Conservation (phyloP, 2,888 invertebrate species). For the Andrena bucephala region DNA sequence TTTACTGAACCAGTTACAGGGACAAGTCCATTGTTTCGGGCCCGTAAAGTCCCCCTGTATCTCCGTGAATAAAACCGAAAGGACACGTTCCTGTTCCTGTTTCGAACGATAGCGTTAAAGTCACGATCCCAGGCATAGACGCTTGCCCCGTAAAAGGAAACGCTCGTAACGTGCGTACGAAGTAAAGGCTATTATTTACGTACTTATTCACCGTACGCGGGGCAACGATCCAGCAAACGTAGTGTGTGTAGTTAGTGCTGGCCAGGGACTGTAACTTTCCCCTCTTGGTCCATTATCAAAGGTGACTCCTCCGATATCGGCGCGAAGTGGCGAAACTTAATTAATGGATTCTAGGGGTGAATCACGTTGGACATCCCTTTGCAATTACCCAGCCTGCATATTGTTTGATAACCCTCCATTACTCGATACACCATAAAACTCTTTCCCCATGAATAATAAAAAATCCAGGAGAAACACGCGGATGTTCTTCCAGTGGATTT, state of each 20-base stretch:
- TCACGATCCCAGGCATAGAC: constrained; percentile 24
- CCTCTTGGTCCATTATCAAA: constrained; percentile 55
- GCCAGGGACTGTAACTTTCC: constrained; percentile 41
- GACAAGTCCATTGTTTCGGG: neutral
- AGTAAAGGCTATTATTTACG: constrained; percentile 58
- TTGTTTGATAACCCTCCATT: too few species aligned
- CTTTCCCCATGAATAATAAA: too few species aligned
- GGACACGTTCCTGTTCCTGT: constrained; percentile 7
- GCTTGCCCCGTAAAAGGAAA: constrained; percentile 50
- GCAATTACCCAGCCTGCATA: too few species aligned
- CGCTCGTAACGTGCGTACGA: constrained; percentile 39
- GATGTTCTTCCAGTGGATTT: too few species aligned
- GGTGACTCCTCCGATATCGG: constrained; percentile 44
- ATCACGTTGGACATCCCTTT: neutral
- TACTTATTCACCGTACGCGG: constrained; percentile 50
- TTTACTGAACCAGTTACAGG: neutral
- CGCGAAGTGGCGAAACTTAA: constrained; percentile 15
- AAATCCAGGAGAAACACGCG: too few species aligned
- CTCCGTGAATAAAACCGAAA: constrained; percentile 32
- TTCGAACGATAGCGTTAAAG: constrained; percentile 32
- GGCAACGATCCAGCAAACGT: constrained; percentile 52
- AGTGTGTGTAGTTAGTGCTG: constrained; percentile 30
- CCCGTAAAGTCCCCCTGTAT: neutral
- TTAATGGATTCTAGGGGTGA: constrained; percentile 27
- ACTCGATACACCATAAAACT: too few species aligned